Evolutionary conservation across 2,888 invertebrate species (phyloP).

Genomic region (Nymphalis c-album): DNA sequence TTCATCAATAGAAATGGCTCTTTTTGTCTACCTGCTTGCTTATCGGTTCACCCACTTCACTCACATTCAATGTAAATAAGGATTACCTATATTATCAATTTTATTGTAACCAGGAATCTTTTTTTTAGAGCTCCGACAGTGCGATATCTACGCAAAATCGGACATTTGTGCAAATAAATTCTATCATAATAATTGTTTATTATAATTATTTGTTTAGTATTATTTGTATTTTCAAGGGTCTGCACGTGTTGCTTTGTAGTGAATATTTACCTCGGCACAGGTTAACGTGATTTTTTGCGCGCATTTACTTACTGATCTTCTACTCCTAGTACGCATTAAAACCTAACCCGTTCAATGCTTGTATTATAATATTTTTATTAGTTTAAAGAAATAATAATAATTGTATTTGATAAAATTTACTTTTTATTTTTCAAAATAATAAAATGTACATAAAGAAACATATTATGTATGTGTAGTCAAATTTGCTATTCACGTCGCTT

Average conservation of each 20-base stretch:
- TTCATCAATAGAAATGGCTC: conserved; percentile 43
- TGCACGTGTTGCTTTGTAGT: conserved; percentile 49
- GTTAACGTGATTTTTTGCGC: conserved; percentile 1
- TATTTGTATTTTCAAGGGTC: conserved; percentile 48
- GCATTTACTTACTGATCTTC: background rate
- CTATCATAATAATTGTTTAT: conserved; percentile 42
- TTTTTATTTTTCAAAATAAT: too few relatives aligned
- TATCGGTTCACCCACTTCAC: conserved; percentile 74
- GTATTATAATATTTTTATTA: background rate
- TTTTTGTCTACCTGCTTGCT: conserved; percentile 61
- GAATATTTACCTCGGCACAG: conserved; percentile 2
- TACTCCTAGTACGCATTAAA: background rate
- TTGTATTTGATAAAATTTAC: background rate
- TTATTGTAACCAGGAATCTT: conserved; percentile 64
- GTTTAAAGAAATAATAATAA: too few relatives aligned
- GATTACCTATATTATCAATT: conserved; percentile 75
- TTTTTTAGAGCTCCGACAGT: conserved; percentile 54
- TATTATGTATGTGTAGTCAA: too few relatives aligned
- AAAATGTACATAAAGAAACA: too few relatives aligned
- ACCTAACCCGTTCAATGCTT: background rate
- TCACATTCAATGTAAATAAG: conserved; percentile 72
- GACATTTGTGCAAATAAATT: conserved; percentile 74
- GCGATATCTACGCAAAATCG: conserved; percentile 49
- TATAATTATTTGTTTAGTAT: conserved; percentile 52
- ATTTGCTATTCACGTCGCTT: too few relatives aligned